These are phyloP conservation scores for Parnassius mnemosyne DNA, from an alignment of 2,888 invertebrate species.

Conservation along the genomic window DNA sequence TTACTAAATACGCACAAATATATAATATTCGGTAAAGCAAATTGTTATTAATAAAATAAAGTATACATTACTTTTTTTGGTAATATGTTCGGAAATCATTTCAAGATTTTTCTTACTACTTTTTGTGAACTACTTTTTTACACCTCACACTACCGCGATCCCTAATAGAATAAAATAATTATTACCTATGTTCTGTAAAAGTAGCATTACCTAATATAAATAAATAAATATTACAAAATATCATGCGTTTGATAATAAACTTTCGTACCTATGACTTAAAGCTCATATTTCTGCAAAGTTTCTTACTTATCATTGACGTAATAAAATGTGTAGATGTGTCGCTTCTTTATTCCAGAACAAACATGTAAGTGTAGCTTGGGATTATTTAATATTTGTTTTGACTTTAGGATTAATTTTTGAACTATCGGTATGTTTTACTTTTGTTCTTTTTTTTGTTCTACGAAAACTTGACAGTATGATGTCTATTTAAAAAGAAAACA, in stretches of 20 bases:
- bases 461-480: conserved; percentile 2
- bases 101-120: conserved; percentile 26
- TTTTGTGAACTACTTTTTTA: conserved; percentile 11
- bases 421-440: conserved; percentile 1
- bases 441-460: no score
- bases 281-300: conserved; percentile 1
- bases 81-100: conserved; percentile 24
- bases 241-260: background rate
- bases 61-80: conserved; percentile 30
- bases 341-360: conserved; percentile 7
- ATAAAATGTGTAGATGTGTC: conserved; percentile 9
- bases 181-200: background rate
- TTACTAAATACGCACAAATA: background rate
- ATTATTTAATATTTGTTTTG: conserved; percentile 5
- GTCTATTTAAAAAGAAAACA: background rate
- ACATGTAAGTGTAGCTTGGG: conserved; percentile 13
- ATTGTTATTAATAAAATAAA: background rate
- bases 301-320: conserved; percentile 13
- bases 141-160: conserved; percentile 10
- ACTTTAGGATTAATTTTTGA: conserved; percentile 13
- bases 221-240: conserved; percentile 6
- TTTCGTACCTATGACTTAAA: background rate
- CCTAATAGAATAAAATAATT: conserved; percentile 13
- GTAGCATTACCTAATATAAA: conserved; percentile 15
- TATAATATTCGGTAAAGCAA: background rate